Base-by-base conservation (phyloP, 1,140 invertebrate genomes). In the Brachystomella parvula region DNA sequence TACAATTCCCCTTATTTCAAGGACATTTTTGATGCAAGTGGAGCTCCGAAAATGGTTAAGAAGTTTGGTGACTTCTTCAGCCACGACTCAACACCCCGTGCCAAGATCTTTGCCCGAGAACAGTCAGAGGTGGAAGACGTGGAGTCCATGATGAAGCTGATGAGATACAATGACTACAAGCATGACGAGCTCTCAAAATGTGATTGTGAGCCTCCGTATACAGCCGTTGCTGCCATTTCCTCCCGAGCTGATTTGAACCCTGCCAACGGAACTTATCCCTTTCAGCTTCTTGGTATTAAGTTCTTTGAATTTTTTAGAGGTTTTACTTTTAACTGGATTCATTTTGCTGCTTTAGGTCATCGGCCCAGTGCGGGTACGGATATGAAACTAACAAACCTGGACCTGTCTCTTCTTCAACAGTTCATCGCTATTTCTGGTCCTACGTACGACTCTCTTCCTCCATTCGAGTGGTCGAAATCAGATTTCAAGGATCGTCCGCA, bases 1-100 rank as follows among this genome's bases (percentile, higher is more conserved):
- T 89, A 89, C 74, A 94, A 94, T 71, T 79, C 87, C 68, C 88
- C 92, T 35, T 87, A 86, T 74, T 89, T 86, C 75, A 76, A 83
- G 63, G 83, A 87, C 68, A 84, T 87, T 75, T 80, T 81, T 76
- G 77, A 84, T 75, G 76, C 82, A n/a, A 82, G 84, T 74, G 82
- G 83, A 17, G 72, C 80, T 2, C 77, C 77, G 35, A 81, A 80
- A 61, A 78, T 82, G 65, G 82, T 84, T 0, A 74, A 79, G 6
- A 81, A 83, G 65, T 87, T 79, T 77, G 87, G 88, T 0, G 85
- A 89, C 74, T 89, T 85, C 84, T 89, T 86, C 74, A 81, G 81
- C 0, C 87, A 86, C 77, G 77, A 85, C 39, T 81, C 81, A 64
- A 83, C 81, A 62, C 85, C 86, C 0, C 74, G 86, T 47, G 85